Conservation (phyloP, 2,888 invertebrate species). For the Sceliomorpha sp. region DNA sequence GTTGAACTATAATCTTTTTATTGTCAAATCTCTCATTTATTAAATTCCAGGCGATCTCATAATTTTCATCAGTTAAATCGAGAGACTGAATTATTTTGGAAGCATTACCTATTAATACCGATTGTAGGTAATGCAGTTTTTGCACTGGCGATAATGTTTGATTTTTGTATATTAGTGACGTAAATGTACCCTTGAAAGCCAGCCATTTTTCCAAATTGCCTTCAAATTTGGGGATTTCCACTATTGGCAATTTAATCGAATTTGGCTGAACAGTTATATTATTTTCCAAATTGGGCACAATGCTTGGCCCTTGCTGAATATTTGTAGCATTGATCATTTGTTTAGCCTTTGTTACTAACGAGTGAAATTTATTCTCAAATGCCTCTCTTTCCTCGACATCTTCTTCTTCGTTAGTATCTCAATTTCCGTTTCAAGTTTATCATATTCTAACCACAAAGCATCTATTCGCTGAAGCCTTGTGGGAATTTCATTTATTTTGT, state of each 20-base stretch:
- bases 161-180: conserved; percentile 10
- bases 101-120: conserved; percentile 2
- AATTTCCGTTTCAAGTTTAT: conserved; percentile 4
- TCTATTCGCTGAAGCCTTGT: conserved; percentile 1
- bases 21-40: too few species aligned
- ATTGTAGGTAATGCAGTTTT: conserved; percentile 15
- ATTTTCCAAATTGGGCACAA: conserved; percentile 2
- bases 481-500: conserved; percentile 1
- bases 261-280: background rate
- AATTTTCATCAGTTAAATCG: conserved; percentile 35
- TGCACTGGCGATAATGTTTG: background rate
- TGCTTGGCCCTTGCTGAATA: background rate
- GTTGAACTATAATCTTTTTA: conserved; percentile 4
- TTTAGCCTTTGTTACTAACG: background rate
- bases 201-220: conserved; percentile 5
- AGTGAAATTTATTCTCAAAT: conserved; percentile 7
- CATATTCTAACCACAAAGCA: conserved; percentile 1
- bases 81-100: conserved; percentile 3
- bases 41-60: conserved; percentile 34
- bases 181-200: conserved; percentile 7
- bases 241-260: conserved; percentile 3
- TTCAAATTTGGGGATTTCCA: conserved; percentile 5
- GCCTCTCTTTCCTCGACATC: background rate
- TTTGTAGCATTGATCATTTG: background rate
- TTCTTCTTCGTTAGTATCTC: background rate